Conservation (phyloP, 1,140 invertebrate genomes). For the Drosophila suzukii region DNA sequence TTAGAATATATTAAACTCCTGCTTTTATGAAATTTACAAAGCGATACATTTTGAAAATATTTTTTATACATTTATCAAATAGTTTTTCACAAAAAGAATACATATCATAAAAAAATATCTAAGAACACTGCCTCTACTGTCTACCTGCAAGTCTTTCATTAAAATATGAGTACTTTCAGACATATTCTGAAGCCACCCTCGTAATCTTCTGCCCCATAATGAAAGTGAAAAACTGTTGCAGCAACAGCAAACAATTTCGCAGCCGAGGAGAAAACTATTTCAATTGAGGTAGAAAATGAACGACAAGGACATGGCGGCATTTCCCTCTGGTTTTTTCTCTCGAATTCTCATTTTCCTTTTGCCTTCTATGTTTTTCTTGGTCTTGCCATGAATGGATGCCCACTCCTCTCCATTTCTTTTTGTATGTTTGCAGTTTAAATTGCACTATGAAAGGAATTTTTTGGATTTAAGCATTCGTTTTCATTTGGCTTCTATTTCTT, state of each 20-base stretch:
- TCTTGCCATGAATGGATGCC: constrained; percentile 62
- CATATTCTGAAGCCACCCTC: constrained; percentile 20
- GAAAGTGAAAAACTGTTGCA: constrained; percentile 80
- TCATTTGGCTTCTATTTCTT: constrained; percentile 47
- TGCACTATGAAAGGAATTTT: constrained; percentile 76
- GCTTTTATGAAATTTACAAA: too few species aligned
- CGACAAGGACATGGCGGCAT: constrained; percentile 78
- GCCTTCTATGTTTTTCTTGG: constrained; percentile 40
- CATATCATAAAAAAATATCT: too few species aligned
- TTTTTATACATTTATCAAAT: neutral
- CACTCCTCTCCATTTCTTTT: constrained; percentile 22
- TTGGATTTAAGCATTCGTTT: constrained; percentile 75
- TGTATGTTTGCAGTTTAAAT: constrained; percentile 77
- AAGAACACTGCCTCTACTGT: neutral
- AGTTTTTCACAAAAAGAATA: too few species aligned
- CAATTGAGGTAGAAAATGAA: constrained; percentile 81
- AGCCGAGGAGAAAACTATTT: constrained; percentile 73
- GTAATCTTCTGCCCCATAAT: constrained; percentile 55
- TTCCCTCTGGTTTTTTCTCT: constrained; percentile 40
- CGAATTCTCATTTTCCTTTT: constrained; percentile 33
- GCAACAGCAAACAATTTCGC: constrained; percentile 33
- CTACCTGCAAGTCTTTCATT: neutral
- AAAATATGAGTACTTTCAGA: neutral
- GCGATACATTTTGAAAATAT: neutral
- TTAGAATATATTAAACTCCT: too few species aligned